Percentiles rank a stretch among this genome's conserved stretches.
Evolutionary conservation across 2,113 vertebrate species (phyloP).

Genomic region (Eupsittula cactorum): DNA sequence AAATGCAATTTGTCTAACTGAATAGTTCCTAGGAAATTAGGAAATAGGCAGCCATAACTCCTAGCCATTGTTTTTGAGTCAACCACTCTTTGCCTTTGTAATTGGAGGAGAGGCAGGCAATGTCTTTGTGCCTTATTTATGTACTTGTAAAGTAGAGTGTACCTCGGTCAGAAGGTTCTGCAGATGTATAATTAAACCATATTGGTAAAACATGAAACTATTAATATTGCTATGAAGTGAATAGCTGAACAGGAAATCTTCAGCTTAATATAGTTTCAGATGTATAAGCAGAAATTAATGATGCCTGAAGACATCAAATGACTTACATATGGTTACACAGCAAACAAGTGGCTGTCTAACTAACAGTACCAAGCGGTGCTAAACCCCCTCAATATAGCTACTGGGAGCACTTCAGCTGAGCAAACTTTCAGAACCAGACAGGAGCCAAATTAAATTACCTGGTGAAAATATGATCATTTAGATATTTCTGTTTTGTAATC

Average conservation of each 20-base stretch:
- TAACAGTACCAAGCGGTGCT: background rate
- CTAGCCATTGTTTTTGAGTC: background rate
- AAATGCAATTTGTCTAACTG: background rate
- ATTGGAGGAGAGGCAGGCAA: background rate
- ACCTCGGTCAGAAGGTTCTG: background rate
- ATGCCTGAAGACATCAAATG: slow-evolving; percentile 7
- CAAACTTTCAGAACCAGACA: background rate
- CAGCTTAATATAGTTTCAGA: slow-evolving; percentile 17
- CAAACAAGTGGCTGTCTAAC: background rate
- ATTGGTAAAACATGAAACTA: background rate
- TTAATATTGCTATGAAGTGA: background rate
- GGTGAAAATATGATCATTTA: background rate
- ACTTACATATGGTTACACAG: background rate
- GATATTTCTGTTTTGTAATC: background rate
- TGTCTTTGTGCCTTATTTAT: slow-evolving; percentile 2
- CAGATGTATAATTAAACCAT: background rate
- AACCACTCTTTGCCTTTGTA: background rate
- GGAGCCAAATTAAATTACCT: background rate
- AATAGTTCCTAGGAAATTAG: background rate
- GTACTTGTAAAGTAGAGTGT: background rate
- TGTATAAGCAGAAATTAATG: slow-evolving; percentile 10
- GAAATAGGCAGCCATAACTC: background rate
- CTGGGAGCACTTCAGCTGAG: background rate
- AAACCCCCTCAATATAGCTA: background rate
- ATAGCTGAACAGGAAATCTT: background rate